These are phyloP conservation scores for Orcinus orca DNA, from an alignment of 2,113 vertebrate genomes.

Conservation along the genomic window DNA sequence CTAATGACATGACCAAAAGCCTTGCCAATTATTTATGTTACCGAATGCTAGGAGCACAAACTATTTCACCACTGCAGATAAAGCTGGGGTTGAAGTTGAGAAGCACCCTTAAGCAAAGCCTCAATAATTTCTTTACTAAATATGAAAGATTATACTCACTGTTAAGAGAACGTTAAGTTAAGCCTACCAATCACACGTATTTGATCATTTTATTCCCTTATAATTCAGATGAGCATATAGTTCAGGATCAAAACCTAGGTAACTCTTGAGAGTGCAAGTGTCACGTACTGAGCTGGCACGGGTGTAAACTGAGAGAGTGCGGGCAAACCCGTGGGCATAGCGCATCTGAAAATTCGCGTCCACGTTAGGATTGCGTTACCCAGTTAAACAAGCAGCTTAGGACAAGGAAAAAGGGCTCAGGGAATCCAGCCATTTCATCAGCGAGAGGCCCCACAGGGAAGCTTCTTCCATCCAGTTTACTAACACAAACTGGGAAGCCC, in stretches of 20 bases:
- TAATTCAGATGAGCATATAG: not conserved
- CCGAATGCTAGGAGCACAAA: not conserved
- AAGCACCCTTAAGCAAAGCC: not conserved
- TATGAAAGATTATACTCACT: not conserved
- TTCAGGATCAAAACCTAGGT: not conserved
- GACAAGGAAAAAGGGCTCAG: not conserved
- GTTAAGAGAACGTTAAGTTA: not conserved
- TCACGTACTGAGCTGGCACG: not conserved
- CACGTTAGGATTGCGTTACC: not conserved
- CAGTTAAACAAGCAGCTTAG: not conserved
- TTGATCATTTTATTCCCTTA: not conserved
- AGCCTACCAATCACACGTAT: not conserved
- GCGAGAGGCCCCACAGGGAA: not conserved
- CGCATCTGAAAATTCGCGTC: not conserved
- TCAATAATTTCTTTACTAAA: not conserved
- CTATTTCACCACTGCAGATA: not conserved
- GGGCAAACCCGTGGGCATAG: rapidly evolving
- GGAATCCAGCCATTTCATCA: not conserved
- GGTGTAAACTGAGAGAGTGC: not conserved
- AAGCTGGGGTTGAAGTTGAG: not conserved
- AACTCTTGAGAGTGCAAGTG: not conserved
- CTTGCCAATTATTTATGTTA: not conserved
- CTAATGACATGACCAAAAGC: not conserved
- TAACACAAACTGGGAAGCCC: not conserved
- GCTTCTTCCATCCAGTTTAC: not conserved